Percentiles rank a stretch among this genome's conserved stretches.
These are phyloP conservation scores for Syrista parreyssii DNA, from an alignment of 2,888 invertebrate genomes.

Conservation along the genomic window DNA sequence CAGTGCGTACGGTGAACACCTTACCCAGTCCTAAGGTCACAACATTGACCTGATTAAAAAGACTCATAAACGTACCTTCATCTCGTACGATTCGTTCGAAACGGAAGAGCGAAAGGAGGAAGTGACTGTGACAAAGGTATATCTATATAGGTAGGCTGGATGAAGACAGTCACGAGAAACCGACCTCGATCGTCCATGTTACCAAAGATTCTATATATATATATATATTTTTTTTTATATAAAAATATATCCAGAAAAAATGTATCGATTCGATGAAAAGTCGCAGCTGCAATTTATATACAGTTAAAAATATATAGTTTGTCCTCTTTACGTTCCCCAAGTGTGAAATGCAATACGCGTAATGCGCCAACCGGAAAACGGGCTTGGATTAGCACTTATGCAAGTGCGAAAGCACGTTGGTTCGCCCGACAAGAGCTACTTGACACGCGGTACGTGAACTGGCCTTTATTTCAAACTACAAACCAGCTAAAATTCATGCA, in stretches of 20 bases:
- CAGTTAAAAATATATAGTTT: neutral
- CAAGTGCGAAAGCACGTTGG: neutral
- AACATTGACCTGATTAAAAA: constrained; percentile 58
- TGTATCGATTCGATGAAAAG: neutral
- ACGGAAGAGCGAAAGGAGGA: neutral
- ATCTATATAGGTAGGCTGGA: too few relatives aligned
- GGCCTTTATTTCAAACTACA: neutral
- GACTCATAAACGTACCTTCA: constrained; percentile 31
- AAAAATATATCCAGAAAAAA: neutral
- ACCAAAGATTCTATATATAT: neutral
- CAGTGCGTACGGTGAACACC: constrained; percentile 22
- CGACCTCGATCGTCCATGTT: neutral
- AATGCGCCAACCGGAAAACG: constrained; percentile 2
- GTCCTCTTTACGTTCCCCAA: neutral
- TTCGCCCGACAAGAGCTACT: neutral
- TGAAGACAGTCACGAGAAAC: neutral
- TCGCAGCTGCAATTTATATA: neutral
- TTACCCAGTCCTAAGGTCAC: constrained; percentile 40
- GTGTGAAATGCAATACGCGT: constrained; percentile 4
- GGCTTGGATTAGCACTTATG: constrained; percentile 6
- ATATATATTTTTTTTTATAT: too few relatives aligned
- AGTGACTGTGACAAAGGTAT: neutral
- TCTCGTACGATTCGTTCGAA: constrained; percentile 17
- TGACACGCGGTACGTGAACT: neutral
- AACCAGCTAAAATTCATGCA: neutral